Evolutionary conservation across 2,797 vertebrate species (phyloP).

Genomic region (Danionella dracula): DNA sequence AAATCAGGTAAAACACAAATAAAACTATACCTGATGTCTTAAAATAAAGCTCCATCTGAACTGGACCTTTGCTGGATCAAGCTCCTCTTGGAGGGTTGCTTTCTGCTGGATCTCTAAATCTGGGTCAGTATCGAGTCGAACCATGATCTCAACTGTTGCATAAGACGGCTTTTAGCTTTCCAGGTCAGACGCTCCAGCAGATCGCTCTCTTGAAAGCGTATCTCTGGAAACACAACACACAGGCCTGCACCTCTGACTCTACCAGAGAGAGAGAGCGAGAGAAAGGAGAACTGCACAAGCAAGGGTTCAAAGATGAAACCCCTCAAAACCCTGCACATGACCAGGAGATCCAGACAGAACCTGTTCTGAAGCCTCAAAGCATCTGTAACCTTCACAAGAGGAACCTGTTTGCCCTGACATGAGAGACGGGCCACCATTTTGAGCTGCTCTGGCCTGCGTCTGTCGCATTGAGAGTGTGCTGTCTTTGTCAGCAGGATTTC

Average conservation of each 20-base stretch:
- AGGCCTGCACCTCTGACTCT: background rate
- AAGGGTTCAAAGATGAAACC: background rate
- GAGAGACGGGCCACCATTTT: slow-evolving; percentile 76
- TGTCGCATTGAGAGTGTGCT: slow-evolving; percentile 68
- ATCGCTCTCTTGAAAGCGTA: slow-evolving; percentile 17
- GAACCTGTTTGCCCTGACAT: slow-evolving; percentile 72
- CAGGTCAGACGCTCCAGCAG: slow-evolving; percentile 33
- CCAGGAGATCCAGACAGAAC: background rate
- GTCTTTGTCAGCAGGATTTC: slow-evolving; percentile 78
- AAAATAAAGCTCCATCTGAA: too few species aligned
- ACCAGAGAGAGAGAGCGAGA: too few species aligned
- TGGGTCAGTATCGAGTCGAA: slow-evolving; percentile 41
- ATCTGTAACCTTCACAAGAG: slow-evolving; percentile 59
- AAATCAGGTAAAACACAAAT: too few species aligned
- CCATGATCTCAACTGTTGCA: slow-evolving; percentile 39
- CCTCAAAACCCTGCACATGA: background rate
- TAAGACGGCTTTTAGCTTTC: slow-evolving; percentile 44
- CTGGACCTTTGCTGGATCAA: too few species aligned
- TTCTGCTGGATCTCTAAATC: slow-evolving; percentile 13
- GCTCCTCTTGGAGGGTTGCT: too few species aligned
- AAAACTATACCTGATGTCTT: too few species aligned
- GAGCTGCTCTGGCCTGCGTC: slow-evolving; percentile 70
- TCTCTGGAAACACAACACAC: too few species aligned
- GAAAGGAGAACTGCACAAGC: too few species aligned
- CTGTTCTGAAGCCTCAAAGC: slow-evolving; percentile 54